Conservation (phyloP, 1,140 invertebrate genomes). For the Phymastichus coffea region DNA sequence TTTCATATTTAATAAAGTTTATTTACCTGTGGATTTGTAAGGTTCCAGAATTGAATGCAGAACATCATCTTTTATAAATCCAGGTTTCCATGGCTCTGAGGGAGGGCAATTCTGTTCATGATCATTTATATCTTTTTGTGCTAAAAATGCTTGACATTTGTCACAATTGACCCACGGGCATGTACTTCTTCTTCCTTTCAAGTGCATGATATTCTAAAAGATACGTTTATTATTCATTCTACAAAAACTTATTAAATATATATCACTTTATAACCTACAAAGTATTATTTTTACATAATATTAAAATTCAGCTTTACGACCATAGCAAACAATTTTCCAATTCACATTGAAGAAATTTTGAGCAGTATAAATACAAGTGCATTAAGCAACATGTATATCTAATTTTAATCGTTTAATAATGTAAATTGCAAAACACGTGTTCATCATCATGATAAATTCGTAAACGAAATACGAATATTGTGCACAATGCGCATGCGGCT, state of each 20-base stretch:
- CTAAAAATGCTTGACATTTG: slow-evolving; percentile 41
- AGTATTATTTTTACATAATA: too few relatives aligned
- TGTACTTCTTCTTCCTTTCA: slow-evolving; percentile 45
- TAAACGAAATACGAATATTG: too few relatives aligned
- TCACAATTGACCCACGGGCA: slow-evolving; percentile 44
- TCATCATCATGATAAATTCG: too few relatives aligned
- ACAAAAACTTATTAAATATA: not conserved
- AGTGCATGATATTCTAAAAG: slow-evolving; percentile 37
- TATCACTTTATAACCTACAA: too few relatives aligned
- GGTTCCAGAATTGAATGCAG: slow-evolving; percentile 52
- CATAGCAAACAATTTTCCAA: not conserved
- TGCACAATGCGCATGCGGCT: too few relatives aligned
- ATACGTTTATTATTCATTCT: not conserved
- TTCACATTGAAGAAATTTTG: too few relatives aligned
- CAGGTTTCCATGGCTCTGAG: slow-evolving; percentile 44
- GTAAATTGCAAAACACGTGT: too few relatives aligned
- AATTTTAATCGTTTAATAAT: too few relatives aligned
- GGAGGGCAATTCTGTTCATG: slow-evolving; percentile 54
- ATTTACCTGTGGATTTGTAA: slow-evolving; percentile 51
- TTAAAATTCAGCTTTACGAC: not conserved
- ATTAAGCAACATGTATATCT: too few relatives aligned
- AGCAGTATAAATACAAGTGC: too few relatives aligned
- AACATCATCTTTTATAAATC: slow-evolving; percentile 49
- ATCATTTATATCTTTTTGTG: slow-evolving; percentile 39
- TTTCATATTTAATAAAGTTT: slow-evolving; percentile 7